A percentile compares a stretch with the other conserved stretches of the same genome.
phyloP scores from a whole-genome alignment of 2,113 vertebrate genomes.

The Acrocephalus kingi region DNA sequence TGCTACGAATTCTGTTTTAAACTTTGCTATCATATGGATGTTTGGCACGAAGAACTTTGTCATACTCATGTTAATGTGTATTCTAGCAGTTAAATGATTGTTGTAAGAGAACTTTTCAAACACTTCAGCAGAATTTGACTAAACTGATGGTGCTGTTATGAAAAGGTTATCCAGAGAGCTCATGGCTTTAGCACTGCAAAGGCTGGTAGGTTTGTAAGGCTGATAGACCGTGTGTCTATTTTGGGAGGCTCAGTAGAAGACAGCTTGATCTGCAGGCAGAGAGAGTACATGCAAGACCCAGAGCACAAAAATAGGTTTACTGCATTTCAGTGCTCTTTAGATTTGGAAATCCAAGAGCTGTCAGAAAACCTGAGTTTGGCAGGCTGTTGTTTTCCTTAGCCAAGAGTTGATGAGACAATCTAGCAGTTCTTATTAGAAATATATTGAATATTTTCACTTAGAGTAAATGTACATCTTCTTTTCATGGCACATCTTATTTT shows the following conservation, averaged over 20 bases:
- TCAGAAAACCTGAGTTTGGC: neutral
- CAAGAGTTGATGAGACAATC: neutral
- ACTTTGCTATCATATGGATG: neutral
- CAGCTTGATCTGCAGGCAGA: neutral
- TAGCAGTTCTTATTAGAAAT: neutral
- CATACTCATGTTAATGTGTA: neutral
- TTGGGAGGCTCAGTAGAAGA: neutral
- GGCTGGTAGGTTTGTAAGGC: neutral
- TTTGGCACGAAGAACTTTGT: neutral
- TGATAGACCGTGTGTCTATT: neutral
- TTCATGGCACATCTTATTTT: neutral
- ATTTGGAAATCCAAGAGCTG: neutral
- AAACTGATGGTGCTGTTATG: neutral
- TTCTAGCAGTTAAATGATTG: neutral
- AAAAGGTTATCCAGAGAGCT: neutral
- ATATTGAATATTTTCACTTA: neutral
- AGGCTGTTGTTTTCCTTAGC: neutral
- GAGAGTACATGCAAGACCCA: neutral
- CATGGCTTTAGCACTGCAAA: neutral
- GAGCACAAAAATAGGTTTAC: neutral
- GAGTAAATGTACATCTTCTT: neutral
- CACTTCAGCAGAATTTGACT: neutral
- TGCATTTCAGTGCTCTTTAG: neutral
- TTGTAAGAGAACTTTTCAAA: neutral
- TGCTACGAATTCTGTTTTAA: neutral